Percentiles rank a stretch among this genome's conserved stretches.
phyloP scores from a whole-genome alignment of 2,113 vertebrate species.

The Megaleporinus macrocephalus region DNA sequence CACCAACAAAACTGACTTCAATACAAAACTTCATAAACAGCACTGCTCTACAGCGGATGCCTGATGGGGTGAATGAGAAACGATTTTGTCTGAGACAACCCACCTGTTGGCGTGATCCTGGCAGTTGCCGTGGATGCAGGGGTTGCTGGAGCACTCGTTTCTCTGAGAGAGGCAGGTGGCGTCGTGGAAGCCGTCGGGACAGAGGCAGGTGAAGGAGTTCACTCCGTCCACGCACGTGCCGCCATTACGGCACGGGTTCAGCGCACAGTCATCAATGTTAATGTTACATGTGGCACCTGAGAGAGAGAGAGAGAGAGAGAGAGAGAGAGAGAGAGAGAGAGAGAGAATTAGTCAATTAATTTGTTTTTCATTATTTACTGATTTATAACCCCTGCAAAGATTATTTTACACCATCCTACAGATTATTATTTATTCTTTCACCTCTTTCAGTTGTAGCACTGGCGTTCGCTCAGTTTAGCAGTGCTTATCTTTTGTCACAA shows the following conservation, averaged over 20 bases:
- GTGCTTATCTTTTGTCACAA: too few relatives aligned
- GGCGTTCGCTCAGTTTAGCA: too few relatives aligned
- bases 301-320: constrained; percentile 20
- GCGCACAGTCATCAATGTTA: constrained; percentile 89
- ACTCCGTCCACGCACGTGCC: constrained; percentile 89
- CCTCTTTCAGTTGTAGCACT: too few relatives aligned
- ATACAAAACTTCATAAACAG: too few relatives aligned
- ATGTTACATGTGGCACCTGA: constrained; percentile 91
- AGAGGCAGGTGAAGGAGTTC: constrained; percentile 88
- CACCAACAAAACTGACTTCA: too few relatives aligned
- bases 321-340: not conserved
- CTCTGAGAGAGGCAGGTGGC: constrained; percentile 91
- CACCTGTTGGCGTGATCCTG: constrained; percentile 89
- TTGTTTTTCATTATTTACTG: too few relatives aligned
- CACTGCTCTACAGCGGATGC: too few relatives aligned
- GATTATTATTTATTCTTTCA: too few relatives aligned
- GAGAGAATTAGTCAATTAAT: too few relatives aligned
- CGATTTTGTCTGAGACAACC: constrained; percentile 31
- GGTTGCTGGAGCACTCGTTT: constrained; percentile 92
- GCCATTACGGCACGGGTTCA: constrained; percentile 89
- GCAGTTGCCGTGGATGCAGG: constrained; percentile 91
- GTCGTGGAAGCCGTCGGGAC: constrained; percentile 90
- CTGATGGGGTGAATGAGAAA: too few relatives aligned
- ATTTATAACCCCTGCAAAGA: too few relatives aligned
- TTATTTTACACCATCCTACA: too few relatives aligned